Evolutionary conservation across 2,797 vertebrate species (phyloP).

Genomic region (Yasuhikotakia modesta): DNA sequence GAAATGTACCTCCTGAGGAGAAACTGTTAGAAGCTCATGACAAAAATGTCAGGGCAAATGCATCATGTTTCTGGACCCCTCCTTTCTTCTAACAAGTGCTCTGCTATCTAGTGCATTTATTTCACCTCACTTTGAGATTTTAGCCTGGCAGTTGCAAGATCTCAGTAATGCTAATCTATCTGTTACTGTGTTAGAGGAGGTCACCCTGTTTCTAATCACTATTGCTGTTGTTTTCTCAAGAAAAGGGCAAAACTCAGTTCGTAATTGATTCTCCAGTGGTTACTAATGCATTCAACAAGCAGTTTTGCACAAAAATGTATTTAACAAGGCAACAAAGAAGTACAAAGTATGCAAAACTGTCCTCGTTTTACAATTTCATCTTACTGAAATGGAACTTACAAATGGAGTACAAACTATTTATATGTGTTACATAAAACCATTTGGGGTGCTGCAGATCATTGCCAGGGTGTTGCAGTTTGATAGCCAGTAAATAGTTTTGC

Average conservation of each 20-base stretch:
- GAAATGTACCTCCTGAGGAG: conserved; percentile 57
- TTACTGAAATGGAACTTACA: too few relatives aligned
- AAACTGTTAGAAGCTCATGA: conserved; percentile 42
- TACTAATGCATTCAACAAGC: conserved; percentile 27
- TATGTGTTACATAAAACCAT: too few relatives aligned
- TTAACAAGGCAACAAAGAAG: too few relatives aligned
- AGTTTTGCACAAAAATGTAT: neutral
- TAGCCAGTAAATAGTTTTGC: neutral
- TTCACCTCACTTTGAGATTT: too few relatives aligned
- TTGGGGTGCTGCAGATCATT: too few relatives aligned
- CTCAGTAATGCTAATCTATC: neutral
- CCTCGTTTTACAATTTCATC: too few relatives aligned
- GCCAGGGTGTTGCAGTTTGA: too few relatives aligned
- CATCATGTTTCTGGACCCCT: conserved; percentile 32
- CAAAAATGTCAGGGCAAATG: conserved; percentile 60
- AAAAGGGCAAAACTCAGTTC: conserved; percentile 21
- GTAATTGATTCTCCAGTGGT: conserved; percentile 21
- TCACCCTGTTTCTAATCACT: neutral
- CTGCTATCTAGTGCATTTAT: conserved; percentile 19
- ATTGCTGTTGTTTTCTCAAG: conserved; percentile 12
- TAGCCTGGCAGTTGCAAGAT: too few relatives aligned
- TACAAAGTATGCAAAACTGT: too few relatives aligned
- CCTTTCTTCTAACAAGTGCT: too few relatives aligned
- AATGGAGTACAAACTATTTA: too few relatives aligned
- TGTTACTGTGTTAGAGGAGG: conserved; percentile 18